Evolutionary conservation across 1,140 invertebrate species (phyloP), one percentile per base, ranked within the genome.

Genomic region (Drosophila hydei): DNA sequence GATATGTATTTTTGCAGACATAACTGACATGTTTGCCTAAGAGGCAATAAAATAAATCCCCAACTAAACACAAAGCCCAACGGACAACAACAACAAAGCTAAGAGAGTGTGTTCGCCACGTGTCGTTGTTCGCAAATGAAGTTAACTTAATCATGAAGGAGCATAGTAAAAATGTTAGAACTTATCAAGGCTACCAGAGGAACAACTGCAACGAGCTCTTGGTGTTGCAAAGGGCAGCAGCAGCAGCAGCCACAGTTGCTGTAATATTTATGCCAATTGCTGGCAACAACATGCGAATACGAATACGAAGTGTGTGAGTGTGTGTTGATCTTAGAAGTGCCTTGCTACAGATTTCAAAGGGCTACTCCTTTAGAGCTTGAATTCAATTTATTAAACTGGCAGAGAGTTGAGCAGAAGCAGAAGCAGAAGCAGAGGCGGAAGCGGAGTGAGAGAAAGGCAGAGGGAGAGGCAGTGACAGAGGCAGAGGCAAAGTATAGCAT

Each of bases 11-110:
- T 87, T 83, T 72, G 83, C 83, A 88, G 83, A 88, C 83, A 88
- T 88, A 88, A 88, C 83, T 88, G 83, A 88, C 83, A 88, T 88
- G 83, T 88, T 88, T 76, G 84, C 79, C 83, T 79, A 88, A 83
- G 83, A 80, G 80, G 84, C 78, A 75, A 76, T 88, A 73, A 77
- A 88, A 88, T 88, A 88, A 88, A 88, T 88, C 77, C 72, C 78
- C 72, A 63, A 23, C 67, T 63, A 71, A 70, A 59, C 60, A 70
- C 71, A 74, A 63, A 70, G 60, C 38, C 67, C 70, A 74, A 45
- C 36, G 64, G 64, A 73, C 71, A 73, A 43, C 47, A 27, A 23
- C n/a, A 23, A 27, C 23, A 50, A 16, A 45, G 5, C 11, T 21
- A 4, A 11, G 23, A 14, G 21, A 16, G 25, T 51, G 45, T 59